Evolutionary conservation across 2,113 vertebrate genomes (phyloP).

Genomic region (Neopipo cinnamomea): DNA sequence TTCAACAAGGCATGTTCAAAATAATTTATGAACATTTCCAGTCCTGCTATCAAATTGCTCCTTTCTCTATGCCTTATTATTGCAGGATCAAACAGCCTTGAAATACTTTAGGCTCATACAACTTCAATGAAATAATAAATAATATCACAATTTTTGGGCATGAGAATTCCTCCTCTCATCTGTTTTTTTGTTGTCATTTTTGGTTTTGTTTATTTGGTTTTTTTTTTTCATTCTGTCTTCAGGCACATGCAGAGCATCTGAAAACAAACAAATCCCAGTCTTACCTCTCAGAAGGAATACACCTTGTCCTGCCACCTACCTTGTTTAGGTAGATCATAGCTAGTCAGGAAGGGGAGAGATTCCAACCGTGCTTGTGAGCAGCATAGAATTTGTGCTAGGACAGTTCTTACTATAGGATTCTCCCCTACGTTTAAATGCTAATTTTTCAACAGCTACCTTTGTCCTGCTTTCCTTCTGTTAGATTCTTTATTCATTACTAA

Average conservation of each 20-base stretch:
- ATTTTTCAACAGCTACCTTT: constrained; percentile 14
- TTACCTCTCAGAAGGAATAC: not conserved
- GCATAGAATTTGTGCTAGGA: constrained; percentile 22
- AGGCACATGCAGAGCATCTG: not conserved
- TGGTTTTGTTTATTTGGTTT: rapidly evolving
- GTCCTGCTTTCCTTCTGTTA: constrained; percentile 14
- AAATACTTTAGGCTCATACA: not conserved
- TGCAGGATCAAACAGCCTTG: not conserved
- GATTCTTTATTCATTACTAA: constrained; percentile 41
- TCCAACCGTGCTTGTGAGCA: not conserved
- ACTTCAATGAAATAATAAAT: not conserved
- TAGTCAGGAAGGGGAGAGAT: not conserved
- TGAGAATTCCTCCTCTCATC: not conserved
- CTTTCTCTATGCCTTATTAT: not conserved
- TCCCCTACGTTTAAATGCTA: not conserved
- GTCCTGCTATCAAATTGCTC: not conserved
- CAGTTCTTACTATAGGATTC: not conserved
- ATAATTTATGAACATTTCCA: not conserved
- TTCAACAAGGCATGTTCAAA: not conserved
- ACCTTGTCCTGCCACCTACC: not conserved
- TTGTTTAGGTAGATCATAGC: not conserved
- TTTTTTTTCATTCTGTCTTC: not conserved
- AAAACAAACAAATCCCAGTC: not conserved
- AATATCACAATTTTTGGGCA: not conserved
- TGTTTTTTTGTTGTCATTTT: not conserved